phyloP scores from a whole-genome alignment of 2,888 invertebrate genomes.

The Drosophila kambysellisi region DNA sequence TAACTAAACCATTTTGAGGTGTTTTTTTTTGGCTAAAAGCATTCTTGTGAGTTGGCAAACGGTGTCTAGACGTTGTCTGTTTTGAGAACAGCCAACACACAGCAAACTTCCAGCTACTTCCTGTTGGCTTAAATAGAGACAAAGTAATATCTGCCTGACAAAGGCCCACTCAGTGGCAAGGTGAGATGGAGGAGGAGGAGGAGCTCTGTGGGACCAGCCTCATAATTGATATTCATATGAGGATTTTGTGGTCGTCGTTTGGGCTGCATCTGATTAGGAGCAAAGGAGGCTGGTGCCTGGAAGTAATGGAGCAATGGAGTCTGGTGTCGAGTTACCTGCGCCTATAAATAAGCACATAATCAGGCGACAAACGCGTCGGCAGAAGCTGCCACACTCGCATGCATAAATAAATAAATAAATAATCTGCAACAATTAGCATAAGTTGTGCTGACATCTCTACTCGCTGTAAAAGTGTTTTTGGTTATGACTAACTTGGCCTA shows the following conservation, averaged over 20 bases:
- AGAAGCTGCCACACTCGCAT: slow-evolving; percentile 26
- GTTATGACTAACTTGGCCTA: slow-evolving; percentile 56
- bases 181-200: background rate
- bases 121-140: slow-evolving; percentile 16
- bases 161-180: slow-evolving; percentile 10
- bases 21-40: slow-evolving; percentile 56
- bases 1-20: slow-evolving; percentile 21
- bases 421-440: slow-evolving; percentile 78
- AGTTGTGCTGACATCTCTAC: slow-evolving; percentile 64
- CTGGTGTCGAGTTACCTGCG: slow-evolving; percentile 55
- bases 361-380: slow-evolving; percentile 72
- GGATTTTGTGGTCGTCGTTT: slow-evolving; percentile 37
- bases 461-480: slow-evolving; percentile 33
- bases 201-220: background rate
- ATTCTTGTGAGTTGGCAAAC: slow-evolving; percentile 34
- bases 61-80: slow-evolving; percentile 63
- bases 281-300: slow-evolving; percentile 4
- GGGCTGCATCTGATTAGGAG: slow-evolving; percentile 75
- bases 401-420: slow-evolving; percentile 79
- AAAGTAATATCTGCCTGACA: slow-evolving; percentile 9
- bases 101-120: background rate
- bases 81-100: slow-evolving; percentile 9
- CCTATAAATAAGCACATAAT: slow-evolving; percentile 79
- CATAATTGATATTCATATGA: slow-evolving; percentile 78
- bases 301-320: background rate